These are phyloP conservation scores for Pipa parva DNA, from an alignment of 2,113 vertebrate species.

Conservation along the genomic window DNA sequence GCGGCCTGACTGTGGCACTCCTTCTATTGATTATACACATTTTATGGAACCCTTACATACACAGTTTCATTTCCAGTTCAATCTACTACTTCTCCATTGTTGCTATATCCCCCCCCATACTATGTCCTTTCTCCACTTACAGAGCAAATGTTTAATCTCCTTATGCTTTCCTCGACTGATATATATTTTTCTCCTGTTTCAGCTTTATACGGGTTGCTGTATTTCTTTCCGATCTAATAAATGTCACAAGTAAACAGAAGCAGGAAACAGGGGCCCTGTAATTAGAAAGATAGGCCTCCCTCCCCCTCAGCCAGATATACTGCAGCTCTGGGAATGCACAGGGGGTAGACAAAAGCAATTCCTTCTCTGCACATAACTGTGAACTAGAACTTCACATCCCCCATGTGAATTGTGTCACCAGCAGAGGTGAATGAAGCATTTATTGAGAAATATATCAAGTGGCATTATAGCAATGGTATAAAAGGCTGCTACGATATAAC, in stretches of 20 bases:
- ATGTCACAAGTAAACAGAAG: slow-evolving; percentile 4
- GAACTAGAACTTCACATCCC: slow-evolving; percentile 8
- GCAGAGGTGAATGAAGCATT: neutral
- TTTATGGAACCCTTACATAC: too few species aligned
- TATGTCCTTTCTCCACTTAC: neutral
- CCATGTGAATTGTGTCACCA: neutral
- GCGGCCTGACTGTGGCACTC: too few species aligned
- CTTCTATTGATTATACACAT: too few species aligned
- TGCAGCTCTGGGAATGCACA: slow-evolving; percentile 1
- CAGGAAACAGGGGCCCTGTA: neutral
- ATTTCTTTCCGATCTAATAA: neutral
- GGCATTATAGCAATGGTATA: too few species aligned
- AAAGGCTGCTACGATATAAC: too few species aligned
- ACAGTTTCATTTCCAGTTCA: too few species aligned
- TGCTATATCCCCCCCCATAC: neutral
- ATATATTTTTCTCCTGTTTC: neutral
- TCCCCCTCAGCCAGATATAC: neutral
- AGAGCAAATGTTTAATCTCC: neutral
- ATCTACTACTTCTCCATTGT: too few species aligned
- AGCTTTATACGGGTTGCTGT: slow-evolving; percentile 1
- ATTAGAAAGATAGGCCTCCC: slow-evolving; percentile 4
- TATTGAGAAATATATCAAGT: neutral
- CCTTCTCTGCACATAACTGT: slow-evolving; percentile 1
- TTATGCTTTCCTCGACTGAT: neutral
- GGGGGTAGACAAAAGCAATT: neutral